Percentiles rank a stretch among this genome's conserved stretches.
Evolutionary conservation across 35 echinoderm and acorn worm species (phyloP).

Genomic region (Diadema setosum): DNA sequence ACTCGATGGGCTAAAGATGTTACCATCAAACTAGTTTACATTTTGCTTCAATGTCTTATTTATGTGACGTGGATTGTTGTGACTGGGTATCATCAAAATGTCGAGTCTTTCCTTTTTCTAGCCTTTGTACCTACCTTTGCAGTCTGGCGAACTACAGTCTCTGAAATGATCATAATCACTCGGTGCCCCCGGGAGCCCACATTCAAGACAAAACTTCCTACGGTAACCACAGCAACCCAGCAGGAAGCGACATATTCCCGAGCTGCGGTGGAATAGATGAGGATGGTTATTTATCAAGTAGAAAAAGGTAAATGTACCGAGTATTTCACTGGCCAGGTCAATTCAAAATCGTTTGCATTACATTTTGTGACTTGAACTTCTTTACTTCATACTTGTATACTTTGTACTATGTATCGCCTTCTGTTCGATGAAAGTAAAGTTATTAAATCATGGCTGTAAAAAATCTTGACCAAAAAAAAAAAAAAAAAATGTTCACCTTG

Average conservation of each 20-base stretch:
- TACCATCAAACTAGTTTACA: background rate
- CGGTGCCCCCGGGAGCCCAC: constrained; percentile 57
- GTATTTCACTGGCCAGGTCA: no score
- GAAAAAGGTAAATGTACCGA: no score
- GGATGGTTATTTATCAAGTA: no score
- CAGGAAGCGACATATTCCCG: constrained; percentile 39
- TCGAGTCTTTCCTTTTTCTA: background rate
- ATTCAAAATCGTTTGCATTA: no score
- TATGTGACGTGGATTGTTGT: background rate
- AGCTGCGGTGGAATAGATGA: constrained; percentile 8
- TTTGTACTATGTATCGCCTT: no score
- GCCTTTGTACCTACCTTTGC: constrained; percentile 55
- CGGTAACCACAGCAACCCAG: constrained; percentile 52
- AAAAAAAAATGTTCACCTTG: no score
- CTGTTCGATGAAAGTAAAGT: no score
- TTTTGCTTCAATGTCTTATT: background rate
- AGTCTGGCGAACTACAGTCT: constrained; percentile 60
- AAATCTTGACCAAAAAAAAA: no score
- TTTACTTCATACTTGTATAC: no score
- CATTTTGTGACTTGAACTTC: no score
- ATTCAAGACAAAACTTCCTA: constrained; percentile 65
- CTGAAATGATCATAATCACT: constrained; percentile 43
- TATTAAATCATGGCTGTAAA: no score
- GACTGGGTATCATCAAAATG: background rate
- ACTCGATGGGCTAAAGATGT: no score